Evolutionary conservation across 2,797 vertebrate genomes (phyloP).

Genomic region (Thunnus albacares): DNA sequence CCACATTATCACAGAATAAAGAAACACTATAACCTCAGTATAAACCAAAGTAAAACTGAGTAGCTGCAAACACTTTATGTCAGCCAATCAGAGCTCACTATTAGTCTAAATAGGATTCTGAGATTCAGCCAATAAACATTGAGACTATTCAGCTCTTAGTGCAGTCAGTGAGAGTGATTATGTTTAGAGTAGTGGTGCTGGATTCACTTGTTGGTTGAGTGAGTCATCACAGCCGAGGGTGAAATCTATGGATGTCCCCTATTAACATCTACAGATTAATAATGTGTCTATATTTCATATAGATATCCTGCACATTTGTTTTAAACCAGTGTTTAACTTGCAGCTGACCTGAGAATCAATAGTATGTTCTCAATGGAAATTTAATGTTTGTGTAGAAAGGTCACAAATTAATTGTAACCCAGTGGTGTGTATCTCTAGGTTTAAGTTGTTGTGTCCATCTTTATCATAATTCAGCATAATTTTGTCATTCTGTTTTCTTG

Average conservation of each 20-base stretch:
- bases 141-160: not conserved
- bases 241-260: not conserved
- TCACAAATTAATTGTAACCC: not conserved
- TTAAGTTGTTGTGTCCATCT: not conserved
- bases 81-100: not conserved
- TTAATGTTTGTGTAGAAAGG: not conserved
- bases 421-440: not conserved
- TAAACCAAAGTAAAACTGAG: not conserved
- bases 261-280: not conserved
- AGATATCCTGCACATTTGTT: not conserved
- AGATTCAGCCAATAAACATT: slow-evolving; percentile 11
- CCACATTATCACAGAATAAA: not conserved
- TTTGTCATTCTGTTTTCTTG: no score
- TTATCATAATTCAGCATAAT: not conserved
- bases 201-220: slow-evolving; percentile 21
- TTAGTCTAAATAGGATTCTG: not conserved
- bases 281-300: not conserved
- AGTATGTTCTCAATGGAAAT: not conserved
- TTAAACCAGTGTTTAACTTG: not conserved
- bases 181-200: slow-evolving; percentile 21
- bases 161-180: not conserved
- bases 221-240: slow-evolving; percentile 6
- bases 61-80: not conserved
- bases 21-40: not conserved
- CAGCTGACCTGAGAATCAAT: not conserved